Evolutionary conservation across 2,888 invertebrate species (phyloP).

Genomic region (Sisyra terminalis): DNA sequence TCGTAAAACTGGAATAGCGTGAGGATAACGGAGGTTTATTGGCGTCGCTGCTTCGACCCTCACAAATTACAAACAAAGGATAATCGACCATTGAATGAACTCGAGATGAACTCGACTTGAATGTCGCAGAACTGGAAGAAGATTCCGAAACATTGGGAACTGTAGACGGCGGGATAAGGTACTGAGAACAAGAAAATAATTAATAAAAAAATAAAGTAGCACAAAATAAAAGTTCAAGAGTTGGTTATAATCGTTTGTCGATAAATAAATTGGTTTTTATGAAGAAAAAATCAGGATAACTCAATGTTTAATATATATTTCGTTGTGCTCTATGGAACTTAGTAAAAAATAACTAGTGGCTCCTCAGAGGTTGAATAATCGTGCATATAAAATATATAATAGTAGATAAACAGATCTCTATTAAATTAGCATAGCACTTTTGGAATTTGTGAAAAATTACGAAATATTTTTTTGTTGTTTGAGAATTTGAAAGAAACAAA

Average conservation of each 20-base stretch:
- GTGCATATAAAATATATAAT: too few relatives aligned
- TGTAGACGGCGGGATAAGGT: constrained; percentile 29
- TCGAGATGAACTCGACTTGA: constrained; percentile 13
- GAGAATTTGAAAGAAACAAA: too few relatives aligned
- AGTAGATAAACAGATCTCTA: too few relatives aligned
- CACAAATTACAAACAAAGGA: constrained; percentile 68
- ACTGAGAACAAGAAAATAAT: constrained; percentile 21
- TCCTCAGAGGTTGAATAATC: too few relatives aligned
- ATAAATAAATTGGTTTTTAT: too few relatives aligned
- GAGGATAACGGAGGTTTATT: constrained; percentile 16
- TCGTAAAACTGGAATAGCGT: constrained; percentile 18
- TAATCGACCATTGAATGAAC: constrained; percentile 40
- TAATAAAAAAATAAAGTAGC: neutral
- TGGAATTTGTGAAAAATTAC: too few relatives aligned
- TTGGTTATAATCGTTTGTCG: constrained; percentile 3
- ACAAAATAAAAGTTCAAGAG: neutral
- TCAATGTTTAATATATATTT: too few relatives aligned
- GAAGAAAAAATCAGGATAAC: too few relatives aligned
- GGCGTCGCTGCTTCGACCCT: constrained; percentile 46
- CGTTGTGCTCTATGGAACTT: too few relatives aligned
- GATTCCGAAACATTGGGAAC: constrained; percentile 12
- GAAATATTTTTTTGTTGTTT: too few relatives aligned
- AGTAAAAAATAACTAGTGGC: too few relatives aligned
- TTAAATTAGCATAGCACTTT: too few relatives aligned
- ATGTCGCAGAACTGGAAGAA: constrained; percentile 7